Percentiles rank a stretch among this genome's conserved stretches.
Conservation (phyloP, 23 tunicate species). For the Ciona savignyi region DNA sequence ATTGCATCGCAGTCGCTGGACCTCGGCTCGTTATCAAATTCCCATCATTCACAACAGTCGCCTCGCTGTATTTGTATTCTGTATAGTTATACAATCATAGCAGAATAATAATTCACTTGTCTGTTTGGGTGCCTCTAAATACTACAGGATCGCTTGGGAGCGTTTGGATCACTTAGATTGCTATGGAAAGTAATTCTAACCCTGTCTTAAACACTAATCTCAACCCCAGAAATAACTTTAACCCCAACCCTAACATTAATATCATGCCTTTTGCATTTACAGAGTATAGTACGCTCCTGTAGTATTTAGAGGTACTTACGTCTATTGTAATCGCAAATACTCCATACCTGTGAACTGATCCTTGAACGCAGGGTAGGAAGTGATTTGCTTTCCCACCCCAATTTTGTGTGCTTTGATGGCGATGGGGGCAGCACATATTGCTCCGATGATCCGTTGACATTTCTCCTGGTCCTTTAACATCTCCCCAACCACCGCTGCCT, state of each 20-base stretch:
- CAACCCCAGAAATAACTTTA: too few relatives aligned
- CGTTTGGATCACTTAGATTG: too few relatives aligned
- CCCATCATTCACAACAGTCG: slow-evolving; percentile 53
- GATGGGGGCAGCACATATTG: slow-evolving; percentile 92
- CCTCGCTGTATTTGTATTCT: slow-evolving; percentile 64
- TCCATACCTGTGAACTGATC: slow-evolving; percentile 54
- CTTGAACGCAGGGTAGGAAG: slow-evolving; percentile 69
- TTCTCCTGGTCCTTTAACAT: slow-evolving; percentile 38
- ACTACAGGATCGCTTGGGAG: too few relatives aligned
- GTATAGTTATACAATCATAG: slow-evolving; percentile 9
- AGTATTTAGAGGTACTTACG: too few relatives aligned
- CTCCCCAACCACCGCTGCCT: slow-evolving; percentile 18
- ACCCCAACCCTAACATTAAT: too few relatives aligned
- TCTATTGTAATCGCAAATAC: too few relatives aligned
- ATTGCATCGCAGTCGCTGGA: slow-evolving; percentile 84
- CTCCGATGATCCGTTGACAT: slow-evolving; percentile 37
- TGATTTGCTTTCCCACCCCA: slow-evolving; percentile 21
- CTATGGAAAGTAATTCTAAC: too few relatives aligned
- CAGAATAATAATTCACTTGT: too few relatives aligned
- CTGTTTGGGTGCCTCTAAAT: too few relatives aligned
- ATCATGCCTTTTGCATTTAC: too few relatives aligned
- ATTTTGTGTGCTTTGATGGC: slow-evolving; percentile 76
- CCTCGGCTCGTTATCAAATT: slow-evolving; percentile 82
- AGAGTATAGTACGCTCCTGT: too few relatives aligned
- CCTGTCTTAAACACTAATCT: too few relatives aligned